These are phyloP conservation scores for Gymnarchus niloticus DNA, from an alignment of 2,113 vertebrate species.

Conservation along the genomic window DNA sequence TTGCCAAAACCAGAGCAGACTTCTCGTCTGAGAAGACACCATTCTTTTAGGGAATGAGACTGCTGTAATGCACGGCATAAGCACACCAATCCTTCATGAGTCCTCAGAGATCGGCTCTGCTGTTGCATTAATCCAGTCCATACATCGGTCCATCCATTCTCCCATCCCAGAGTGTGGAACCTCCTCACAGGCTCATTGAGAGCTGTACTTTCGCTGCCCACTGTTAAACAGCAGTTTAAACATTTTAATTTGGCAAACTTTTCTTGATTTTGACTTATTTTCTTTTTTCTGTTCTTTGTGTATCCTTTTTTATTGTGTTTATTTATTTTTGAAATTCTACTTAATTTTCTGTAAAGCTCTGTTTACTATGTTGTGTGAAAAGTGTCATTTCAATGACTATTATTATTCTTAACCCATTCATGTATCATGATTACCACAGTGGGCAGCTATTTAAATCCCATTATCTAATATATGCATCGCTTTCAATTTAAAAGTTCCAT, in stretches of 20 bases:
- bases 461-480: no score
- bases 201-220: background rate
- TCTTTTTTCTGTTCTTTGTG: background rate
- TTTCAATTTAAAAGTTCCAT: no score
- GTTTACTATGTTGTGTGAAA: background rate
- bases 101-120: background rate
- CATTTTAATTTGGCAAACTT: background rate
- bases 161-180: background rate
- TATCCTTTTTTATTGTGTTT: background rate
- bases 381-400: background rate
- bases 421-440: no score
- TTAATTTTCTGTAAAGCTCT: background rate
- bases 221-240: background rate
- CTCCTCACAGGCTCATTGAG: background rate
- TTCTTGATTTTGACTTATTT: background rate
- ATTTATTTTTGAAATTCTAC: background rate
- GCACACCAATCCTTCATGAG: background rate
- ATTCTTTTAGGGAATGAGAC: no score
- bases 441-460: no score
- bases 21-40: conserved; percentile 33
- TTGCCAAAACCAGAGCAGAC: conserved; percentile 34
- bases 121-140: background rate
- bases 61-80: background rate
- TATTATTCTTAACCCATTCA: background rate
- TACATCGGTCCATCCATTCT: background rate